These are phyloP conservation scores for Meteorus sp. DNA, from an alignment of 1,140 invertebrate genomes.

Conservation along the genomic window DNA sequence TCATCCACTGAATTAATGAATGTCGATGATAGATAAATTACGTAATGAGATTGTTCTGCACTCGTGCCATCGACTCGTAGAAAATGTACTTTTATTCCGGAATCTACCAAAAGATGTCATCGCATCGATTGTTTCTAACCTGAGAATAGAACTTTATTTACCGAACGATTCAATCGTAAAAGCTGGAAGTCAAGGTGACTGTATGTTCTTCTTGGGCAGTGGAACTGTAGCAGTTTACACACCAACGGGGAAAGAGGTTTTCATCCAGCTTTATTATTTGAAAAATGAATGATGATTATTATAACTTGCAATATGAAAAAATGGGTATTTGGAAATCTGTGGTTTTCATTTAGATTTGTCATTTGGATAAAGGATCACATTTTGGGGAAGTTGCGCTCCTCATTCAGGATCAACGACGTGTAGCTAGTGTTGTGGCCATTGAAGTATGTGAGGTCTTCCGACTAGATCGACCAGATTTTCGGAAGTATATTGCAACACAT, in stretches of 20 bases:
- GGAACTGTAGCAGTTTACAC: constrained; percentile 65
- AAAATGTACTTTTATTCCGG: constrained; percentile 48
- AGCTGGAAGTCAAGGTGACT: constrained; percentile 61
- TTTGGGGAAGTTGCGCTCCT: constrained; percentile 61
- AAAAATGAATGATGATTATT: constrained; percentile 14
- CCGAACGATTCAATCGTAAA: constrained; percentile 57
- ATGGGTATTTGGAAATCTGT: not conserved
- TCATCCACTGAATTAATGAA: too few species aligned
- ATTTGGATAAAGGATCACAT: constrained; percentile 59
- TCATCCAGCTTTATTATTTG: not conserved
- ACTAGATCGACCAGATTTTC: constrained; percentile 57
- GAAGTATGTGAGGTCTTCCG: constrained; percentile 53
- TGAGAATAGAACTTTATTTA: constrained; percentile 51
- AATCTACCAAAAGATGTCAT: constrained; percentile 41
- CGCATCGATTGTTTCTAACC: constrained; percentile 37
- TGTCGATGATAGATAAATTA: constrained; percentile 13
- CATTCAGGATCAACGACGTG: constrained; percentile 46
- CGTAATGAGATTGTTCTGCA: constrained; percentile 47
- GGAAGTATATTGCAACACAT: constrained; percentile 46
- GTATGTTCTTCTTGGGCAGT: constrained; percentile 64
- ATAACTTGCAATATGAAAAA: not conserved
- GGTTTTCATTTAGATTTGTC: constrained; percentile 54
- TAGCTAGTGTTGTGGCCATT: constrained; percentile 51
- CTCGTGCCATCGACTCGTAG: constrained; percentile 46
- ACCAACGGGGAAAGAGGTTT: constrained; percentile 62